Evolutionary conservation across 2,888 invertebrate genomes (phyloP), one percentile per base, ranked within the genome.

Genomic region (Andrena marginata): DNA sequence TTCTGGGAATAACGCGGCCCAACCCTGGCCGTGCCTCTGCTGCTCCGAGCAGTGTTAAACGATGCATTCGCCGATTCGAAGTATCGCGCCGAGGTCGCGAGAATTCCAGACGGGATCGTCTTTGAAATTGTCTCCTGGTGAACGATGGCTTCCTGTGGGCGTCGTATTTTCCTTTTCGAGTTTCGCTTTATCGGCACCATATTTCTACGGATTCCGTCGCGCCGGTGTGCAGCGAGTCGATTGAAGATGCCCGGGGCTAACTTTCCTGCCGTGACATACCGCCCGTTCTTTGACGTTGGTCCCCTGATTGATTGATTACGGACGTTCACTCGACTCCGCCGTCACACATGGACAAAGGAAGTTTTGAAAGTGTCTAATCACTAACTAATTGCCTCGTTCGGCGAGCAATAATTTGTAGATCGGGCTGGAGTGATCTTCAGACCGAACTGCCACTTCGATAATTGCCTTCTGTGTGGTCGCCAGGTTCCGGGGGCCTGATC

Each of bases 41-140:
- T n/a, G 54, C 42, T 51, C 71, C 54, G 85, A 82, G 48, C 75
- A 59, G 62, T 82, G 84, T 82, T 86, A 82, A 88, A 86, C 82
- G 86, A 86, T 68, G 82, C 84, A 74, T 87, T 85, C 80, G 70
- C 67, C 80, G 68, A 85, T 83, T 84, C 69, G 78, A 67, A 49
- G 68, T 70, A 65, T 64, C 71, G 69, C 77, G 69, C 63, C 20
- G 26, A n/a, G 33, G 51, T 67, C 67, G 73, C 67, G 62, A 31
- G 33, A 10, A 26, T 56, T 26, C 48, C 62, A 69, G 68, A 64
- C 70, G 77, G 71, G 80, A 82, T 87, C 80, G 74, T 59, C 63
- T 67, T 62, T 69, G 77, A 84, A 87, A 87, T 87, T 80, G 70
- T 75, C 67, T 56, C 67, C 33, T 29, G n/a, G 71, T 84, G 87